These are phyloP conservation scores for Drosophila pectinifera DNA, from an alignment of 1,140 invertebrate species.

Conservation along the genomic window DNA sequence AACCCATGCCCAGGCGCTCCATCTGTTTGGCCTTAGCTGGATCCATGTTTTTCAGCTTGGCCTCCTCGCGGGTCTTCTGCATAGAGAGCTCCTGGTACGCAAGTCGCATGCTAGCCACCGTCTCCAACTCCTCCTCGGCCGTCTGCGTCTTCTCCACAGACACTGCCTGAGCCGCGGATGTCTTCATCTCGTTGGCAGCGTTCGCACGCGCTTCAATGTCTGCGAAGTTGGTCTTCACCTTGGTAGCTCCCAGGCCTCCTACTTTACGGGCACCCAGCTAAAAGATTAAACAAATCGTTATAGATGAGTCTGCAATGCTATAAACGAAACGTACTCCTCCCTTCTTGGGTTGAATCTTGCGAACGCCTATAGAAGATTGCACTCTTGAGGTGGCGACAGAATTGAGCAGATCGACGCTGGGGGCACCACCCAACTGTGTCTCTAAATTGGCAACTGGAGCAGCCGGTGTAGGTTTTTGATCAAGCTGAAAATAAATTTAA, in stretches of 20 bases:
- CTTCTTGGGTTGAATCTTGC: conserved; percentile 89
- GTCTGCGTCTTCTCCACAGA: conserved; percentile 65
- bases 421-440: conserved; percentile 61
- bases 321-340: conserved; percentile 86
- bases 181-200: conserved; percentile 90
- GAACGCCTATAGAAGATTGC: conserved; percentile 87
- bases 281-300: not conserved
- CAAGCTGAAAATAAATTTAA: conserved; percentile 41
- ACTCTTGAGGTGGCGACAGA: conserved; percentile 53
- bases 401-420: conserved; percentile 85
- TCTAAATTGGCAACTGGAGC: conserved; percentile 29
- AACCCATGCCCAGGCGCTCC: conserved; percentile 96
- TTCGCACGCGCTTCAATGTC: conserved; percentile 96
- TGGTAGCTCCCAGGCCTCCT: conserved; percentile 97
- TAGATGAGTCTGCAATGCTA: not conserved
- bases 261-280: conserved; percentile 91
- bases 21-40: conserved; percentile 95
- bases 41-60: conserved; percentile 91
- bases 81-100: conserved; percentile 95
- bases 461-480: conserved; percentile 49
- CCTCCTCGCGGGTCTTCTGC: conserved; percentile 92
- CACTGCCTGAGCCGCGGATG: conserved; percentile 80
- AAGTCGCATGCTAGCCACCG: conserved; percentile 92
- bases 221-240: conserved; percentile 97
- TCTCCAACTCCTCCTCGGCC: conserved; percentile 86